Base-by-base conservation (phyloP, 2,888 invertebrate species). In the Gymnocheta viridis region DNA sequence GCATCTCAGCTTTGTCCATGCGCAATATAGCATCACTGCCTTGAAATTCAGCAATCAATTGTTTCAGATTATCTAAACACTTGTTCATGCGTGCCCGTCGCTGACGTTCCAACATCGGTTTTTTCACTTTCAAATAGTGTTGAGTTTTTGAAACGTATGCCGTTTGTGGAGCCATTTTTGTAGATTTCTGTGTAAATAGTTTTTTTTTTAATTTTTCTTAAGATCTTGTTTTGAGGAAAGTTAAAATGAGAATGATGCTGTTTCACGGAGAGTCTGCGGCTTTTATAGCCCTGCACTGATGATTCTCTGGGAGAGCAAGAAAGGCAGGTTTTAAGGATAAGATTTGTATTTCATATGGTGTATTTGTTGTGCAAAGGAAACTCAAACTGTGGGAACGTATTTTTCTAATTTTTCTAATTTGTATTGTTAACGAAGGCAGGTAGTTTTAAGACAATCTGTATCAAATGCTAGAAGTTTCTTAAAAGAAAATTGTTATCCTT, bases 71-170 rank as follows among this genome's bases (percentile, higher is more conserved):
- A 92, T 97, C 97, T 89, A 97, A 93, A 92, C 97, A 97, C 89
- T 96, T 95, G 93, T 97, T 97, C 93, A 97, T 97, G 91, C 97
- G 94, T 87, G 97, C 97, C 88, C 97, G 94, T 83, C 97, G 94
- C 91, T 97, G 96, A 88, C 97, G 94, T 92, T 97, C 97, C 88
- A 97, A 93, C 95, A 97, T 95, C 89, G 97, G 97, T 92, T 97
- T 97, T 96, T 97, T 97, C 91, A 97, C 96, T 95, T 97, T 97
- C 93, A 97, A 94, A 93, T 97, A 97, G 92, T 97, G 97, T 92
- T 97, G 96, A 89, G 97, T 97, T 92, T 97, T 95, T 38, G 91
- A 88, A 89, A 96, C 96, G 87, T 86, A 87, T 47, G 80, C 82
- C 29, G 80, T 74, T 77, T 86, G 82, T 12, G 87, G 54, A 79